phyloP scores from a whole-genome alignment of 2,113 vertebrate species.

The Grus americana region DNA sequence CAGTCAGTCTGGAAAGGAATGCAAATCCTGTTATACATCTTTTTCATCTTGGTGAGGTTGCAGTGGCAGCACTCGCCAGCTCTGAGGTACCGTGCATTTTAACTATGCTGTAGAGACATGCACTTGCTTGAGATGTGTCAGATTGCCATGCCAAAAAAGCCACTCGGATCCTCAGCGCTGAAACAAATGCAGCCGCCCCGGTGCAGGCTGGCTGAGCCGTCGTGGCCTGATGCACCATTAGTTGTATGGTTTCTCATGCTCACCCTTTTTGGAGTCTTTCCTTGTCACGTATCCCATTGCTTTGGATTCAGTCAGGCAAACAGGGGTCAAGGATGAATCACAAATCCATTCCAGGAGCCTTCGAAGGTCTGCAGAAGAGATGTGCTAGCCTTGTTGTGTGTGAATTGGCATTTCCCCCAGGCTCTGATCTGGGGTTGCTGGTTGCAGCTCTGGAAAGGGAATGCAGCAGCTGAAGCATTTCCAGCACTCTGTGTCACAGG shows the following conservation, averaged over 20 bases:
- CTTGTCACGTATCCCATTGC: rapidly evolving
- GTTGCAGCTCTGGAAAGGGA: neutral
- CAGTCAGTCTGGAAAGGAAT: conserved; percentile 73
- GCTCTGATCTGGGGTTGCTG: neutral
- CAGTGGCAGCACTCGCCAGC: conserved; percentile 55
- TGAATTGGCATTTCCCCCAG: neutral
- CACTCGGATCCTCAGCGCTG: neutral
- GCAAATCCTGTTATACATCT: conserved; percentile 83
- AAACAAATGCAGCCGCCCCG: neutral
- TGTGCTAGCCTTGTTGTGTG: no score
- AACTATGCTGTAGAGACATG: conserved; percentile 7
- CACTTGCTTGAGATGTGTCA: neutral
- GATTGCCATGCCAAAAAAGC: neutral
- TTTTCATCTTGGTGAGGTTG: conserved; percentile 77
- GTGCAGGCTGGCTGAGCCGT: rapidly evolving
- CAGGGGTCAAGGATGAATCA: neutral
- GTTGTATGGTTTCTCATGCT: rapidly evolving
- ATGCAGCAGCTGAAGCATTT: neutral
- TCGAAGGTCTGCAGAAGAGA: neutral
- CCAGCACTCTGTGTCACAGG: neutral
- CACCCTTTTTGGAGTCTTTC: neutral
- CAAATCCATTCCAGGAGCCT: neutral
- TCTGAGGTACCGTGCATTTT: conserved; percentile 44
- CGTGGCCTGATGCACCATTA: neutral
- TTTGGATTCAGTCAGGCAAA: neutral